Conservation (phyloP, 2,797 vertebrate species). For the Ispidina picta region DNA sequence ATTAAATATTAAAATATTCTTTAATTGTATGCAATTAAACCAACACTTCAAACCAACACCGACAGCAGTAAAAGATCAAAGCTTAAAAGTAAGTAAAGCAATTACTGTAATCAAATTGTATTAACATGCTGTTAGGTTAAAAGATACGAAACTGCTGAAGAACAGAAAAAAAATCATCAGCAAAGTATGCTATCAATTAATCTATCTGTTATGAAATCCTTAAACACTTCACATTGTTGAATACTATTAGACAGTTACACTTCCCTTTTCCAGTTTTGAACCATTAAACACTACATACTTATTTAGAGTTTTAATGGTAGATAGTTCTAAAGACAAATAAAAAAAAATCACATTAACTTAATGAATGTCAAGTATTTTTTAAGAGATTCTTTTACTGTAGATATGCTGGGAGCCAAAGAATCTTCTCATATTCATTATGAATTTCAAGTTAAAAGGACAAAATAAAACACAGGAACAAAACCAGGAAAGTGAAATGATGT, state of each 20-base stretch:
- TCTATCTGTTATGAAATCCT: not conserved
- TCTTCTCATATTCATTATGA: not conserved
- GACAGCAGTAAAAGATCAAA: slow-evolving; percentile 54
- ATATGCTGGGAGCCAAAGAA: not conserved
- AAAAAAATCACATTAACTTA: not conserved
- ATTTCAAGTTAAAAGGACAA: not conserved
- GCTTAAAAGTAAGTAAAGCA: slow-evolving; percentile 44
- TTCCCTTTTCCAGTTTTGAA: not conserved
- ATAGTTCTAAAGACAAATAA: not conserved
- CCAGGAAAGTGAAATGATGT: not conserved
- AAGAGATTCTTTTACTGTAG: not conserved
- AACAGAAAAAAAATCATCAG: not conserved
- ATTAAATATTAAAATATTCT: slow-evolving; percentile 69
- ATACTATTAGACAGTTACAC: not conserved
- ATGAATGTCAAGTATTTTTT: not conserved
- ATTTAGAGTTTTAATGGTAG: not conserved
- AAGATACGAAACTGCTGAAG: not conserved
- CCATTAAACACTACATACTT: not conserved
- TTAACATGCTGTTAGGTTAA: not conserved
- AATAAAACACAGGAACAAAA: not conserved
- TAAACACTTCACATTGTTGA: not conserved
- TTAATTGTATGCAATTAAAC: not conserved
- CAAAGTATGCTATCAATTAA: not conserved
- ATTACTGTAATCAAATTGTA: slow-evolving; percentile 53
- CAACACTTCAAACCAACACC: not conserved